Conservation (phyloP, 2,113 vertebrate genomes). For the Okapia johnstoni region DNA sequence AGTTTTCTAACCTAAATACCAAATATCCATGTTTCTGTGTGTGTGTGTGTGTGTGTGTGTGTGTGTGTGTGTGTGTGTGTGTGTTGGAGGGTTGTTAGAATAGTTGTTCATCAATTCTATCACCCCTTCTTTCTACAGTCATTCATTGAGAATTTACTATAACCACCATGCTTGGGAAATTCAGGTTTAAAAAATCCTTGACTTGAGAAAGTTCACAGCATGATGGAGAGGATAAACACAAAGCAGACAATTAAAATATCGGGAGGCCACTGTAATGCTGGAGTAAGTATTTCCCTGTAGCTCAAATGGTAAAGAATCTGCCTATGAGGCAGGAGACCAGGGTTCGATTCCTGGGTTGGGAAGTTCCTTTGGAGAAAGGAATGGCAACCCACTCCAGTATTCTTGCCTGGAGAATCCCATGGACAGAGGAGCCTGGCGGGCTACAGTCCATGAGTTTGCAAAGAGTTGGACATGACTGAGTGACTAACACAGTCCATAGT, state of each 20-base stretch:
- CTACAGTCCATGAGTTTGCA: not conserved
- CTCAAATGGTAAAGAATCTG: not conserved
- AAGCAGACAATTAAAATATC: not conserved
- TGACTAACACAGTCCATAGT: not conserved
- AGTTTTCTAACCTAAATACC: not conserved
- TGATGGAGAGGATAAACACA: not conserved
- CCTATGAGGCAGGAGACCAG: rapidly evolving
- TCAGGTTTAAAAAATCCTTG: not conserved
- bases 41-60: no score
- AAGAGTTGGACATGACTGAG: not conserved
- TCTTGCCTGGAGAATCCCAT: not conserved
- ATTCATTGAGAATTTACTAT: not conserved
- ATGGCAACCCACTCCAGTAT: not conserved
- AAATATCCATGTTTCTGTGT: not conserved
- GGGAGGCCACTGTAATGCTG: rapidly evolving
- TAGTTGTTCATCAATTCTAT: not conserved
- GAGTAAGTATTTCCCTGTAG: not conserved
- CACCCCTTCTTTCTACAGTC: not conserved
- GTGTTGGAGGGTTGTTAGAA: not conserved
- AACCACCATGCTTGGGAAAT: not conserved
- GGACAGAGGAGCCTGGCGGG: not conserved
- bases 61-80: not conserved
- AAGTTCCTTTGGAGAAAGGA: not conserved
- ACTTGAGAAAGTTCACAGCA: not conserved
- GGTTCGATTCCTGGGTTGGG: not conserved